phyloP scores from a whole-genome alignment of 2,113 vertebrate species.

The Melanerpes formicivorus region DNA sequence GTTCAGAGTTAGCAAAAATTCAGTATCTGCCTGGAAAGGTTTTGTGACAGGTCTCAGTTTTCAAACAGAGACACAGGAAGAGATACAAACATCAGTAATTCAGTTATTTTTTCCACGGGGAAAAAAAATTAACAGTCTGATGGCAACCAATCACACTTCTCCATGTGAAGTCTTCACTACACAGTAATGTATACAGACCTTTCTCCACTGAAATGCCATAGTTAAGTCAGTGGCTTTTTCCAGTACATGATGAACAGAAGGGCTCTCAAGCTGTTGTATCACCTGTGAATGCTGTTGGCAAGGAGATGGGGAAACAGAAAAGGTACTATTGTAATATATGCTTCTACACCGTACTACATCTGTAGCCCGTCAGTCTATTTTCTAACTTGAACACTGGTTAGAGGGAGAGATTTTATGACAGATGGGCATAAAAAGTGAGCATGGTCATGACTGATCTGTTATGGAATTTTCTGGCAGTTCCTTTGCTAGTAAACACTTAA shows the following conservation, averaged over 20 bases:
- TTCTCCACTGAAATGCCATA: background rate
- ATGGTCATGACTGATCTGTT: background rate
- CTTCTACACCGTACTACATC: background rate
- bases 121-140: background rate
- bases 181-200: rapidly evolving
- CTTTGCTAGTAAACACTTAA: background rate
- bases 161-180: background rate
- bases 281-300: background rate
- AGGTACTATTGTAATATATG: background rate
- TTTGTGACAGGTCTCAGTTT: background rate
- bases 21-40: background rate
- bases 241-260: background rate
- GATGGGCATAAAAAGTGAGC: background rate
- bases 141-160: background rate
- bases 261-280: background rate
- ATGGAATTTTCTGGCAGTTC: background rate
- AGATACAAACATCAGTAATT: background rate
- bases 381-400: background rate
- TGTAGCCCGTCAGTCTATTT: background rate
- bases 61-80: background rate
- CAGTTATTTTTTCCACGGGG: background rate
- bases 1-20: background rate
- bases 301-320: background rate
- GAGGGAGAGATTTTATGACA: background rate
- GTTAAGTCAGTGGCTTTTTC: background rate